phyloP scores from a whole-genome alignment of 2,113 vertebrate species.

The Cepphus grylle region DNA sequence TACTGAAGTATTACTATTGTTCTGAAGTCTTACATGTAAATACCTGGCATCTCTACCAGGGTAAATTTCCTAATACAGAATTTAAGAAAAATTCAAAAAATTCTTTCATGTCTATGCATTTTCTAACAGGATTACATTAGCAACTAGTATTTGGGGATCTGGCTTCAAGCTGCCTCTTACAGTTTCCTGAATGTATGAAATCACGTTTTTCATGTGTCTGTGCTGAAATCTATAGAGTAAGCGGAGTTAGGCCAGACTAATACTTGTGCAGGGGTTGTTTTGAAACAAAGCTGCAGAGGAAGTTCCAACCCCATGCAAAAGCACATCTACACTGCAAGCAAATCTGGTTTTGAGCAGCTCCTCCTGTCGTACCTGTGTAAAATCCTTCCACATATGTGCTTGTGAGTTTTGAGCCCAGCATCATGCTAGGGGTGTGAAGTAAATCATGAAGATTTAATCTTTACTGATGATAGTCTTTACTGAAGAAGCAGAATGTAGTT shows the following conservation, averaged over 20 bases:
- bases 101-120: not conserved
- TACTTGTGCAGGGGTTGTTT: not conserved
- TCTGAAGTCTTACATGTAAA: not conserved
- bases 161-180: not conserved
- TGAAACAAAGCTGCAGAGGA: not conserved
- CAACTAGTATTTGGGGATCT: not conserved
- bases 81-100: not conserved
- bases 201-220: not conserved
- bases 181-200: not conserved
- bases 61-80: not conserved
- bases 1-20: not conserved
- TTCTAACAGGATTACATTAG: not conserved
- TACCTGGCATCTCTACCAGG: not conserved
- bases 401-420: not conserved
- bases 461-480: not conserved
- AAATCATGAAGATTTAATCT: not conserved
- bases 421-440: not conserved
- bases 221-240: not conserved
- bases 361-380: fast-evolving
- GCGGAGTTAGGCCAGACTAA: not conserved
- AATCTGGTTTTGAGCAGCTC: not conserved
- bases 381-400: not conserved
- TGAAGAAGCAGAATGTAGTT: not conserved
- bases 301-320: not conserved
- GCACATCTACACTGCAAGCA: fast-evolving